phyloP scores from a whole-genome alignment of 2,888 invertebrate genomes.

The Thera britannica region DNA sequence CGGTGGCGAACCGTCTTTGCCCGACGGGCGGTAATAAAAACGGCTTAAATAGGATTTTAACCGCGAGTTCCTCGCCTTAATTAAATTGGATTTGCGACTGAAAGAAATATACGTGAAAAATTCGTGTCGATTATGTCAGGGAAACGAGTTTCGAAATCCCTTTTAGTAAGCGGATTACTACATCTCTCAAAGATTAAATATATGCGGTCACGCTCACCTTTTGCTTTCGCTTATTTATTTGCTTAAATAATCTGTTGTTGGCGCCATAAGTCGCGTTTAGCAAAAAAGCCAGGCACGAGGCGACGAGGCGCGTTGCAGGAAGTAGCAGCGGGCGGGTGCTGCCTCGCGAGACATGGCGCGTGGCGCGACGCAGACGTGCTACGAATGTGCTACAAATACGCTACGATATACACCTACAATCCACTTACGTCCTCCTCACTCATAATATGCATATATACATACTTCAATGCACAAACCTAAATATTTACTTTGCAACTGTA shows the following conservation, averaged over 20 bases:
- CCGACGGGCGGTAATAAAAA: conserved; percentile 84
- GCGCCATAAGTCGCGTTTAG: conserved; percentile 42
- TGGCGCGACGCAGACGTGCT: conserved; percentile 20
- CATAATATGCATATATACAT: conserved; percentile 40
- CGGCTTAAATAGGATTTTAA: conserved; percentile 85
- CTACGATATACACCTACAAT: conserved; percentile 31
- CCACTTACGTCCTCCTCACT: conserved; percentile 42
- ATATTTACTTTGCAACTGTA: conserved; percentile 25
- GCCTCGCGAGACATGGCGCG: conserved; percentile 12
- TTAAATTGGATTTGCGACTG: conserved; percentile 84
- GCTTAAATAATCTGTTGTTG: conserved; percentile 41
- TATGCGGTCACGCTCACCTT: conserved; percentile 51
- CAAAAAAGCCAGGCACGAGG: conserved; percentile 39
- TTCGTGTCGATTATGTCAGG: conserved; percentile 81
- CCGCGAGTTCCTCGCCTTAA: conserved; percentile 84
- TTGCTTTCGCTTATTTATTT: conserved; percentile 45
- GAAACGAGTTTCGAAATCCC: conserved; percentile 75
- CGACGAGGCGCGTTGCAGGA: conserved; percentile 57
- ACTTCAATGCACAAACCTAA: conserved; percentile 24
- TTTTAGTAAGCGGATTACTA: conserved; percentile 71
- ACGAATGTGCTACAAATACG: conserved; percentile 36
- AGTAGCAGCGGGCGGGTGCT: conserved; percentile 62
- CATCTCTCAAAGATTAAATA: conserved; percentile 61
- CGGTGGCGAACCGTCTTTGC: conserved; percentile 80
- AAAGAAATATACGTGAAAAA: conserved; percentile 84